A percentile compares a stretch with the other conserved stretches of the same genome.
Conservation (phyloP, 1,140 invertebrate species). For the Leptinotarsa lineolata region DNA sequence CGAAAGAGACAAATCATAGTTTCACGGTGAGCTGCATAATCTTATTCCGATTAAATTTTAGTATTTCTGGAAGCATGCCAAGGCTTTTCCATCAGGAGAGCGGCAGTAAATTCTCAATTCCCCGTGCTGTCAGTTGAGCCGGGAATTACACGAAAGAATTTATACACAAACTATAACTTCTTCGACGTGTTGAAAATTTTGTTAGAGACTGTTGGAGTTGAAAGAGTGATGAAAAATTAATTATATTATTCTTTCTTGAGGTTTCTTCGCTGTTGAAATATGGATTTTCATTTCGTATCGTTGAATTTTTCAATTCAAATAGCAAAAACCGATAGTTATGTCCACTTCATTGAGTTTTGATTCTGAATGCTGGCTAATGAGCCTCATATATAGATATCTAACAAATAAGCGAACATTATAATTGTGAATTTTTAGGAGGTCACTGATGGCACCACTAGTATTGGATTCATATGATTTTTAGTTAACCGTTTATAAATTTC, state of each 20-base stretch:
- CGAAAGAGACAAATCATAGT: not conserved
- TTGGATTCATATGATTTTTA: no score
- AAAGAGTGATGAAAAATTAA: not conserved
- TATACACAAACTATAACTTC: conserved; percentile 9
- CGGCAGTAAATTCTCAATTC: conserved; percentile 6
- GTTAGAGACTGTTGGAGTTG: not conserved
- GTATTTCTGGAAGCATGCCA: conserved; percentile 2
- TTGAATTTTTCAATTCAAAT: not conserved
- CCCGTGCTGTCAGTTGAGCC: not conserved
- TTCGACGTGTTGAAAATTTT: conserved; percentile 4
- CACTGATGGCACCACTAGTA: no score
- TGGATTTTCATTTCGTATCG: not conserved
- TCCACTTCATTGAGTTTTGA: no score
- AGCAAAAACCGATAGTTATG: no score
- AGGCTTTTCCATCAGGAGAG: not conserved
- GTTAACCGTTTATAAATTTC: no score
- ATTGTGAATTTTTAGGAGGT: no score
- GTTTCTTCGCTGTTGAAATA: not conserved
- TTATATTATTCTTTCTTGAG: not conserved
- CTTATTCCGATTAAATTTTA: conserved; percentile 7
- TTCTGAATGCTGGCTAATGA: no score
- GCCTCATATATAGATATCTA: no score
- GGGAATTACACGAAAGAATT: conserved; percentile 2
- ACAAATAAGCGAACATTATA: no score
- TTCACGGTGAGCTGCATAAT: not conserved